phyloP scores from a whole-genome alignment of 53 echinoderm and acorn worm species.

The Actinopyga echinites region DNA sequence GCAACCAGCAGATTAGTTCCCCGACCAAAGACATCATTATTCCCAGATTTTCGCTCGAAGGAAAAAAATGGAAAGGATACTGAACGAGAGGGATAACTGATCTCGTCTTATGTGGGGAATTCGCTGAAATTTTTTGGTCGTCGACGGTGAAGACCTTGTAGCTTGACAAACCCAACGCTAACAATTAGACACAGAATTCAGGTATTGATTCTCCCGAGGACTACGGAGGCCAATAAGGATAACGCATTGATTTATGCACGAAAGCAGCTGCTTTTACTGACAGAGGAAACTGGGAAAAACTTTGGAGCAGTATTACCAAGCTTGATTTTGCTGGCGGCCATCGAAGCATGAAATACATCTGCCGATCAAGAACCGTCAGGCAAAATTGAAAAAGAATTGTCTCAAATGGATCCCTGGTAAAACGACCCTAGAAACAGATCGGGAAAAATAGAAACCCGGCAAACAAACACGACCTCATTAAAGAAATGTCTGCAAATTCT shows the following conservation, averaged over 20 bases:
- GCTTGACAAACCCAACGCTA: conserved; percentile 13
- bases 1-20: not conserved
- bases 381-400: not conserved
- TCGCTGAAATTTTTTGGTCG: not conserved
- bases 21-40: too few relatives aligned
- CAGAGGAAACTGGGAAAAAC: conserved; percentile 10
- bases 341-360: conserved; percentile 30
- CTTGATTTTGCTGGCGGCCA: conserved; percentile 20
- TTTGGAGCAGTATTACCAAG: not conserved
- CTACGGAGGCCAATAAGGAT: conserved; percentile 15
- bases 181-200: not conserved
- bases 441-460: not conserved
- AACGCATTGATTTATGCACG: conserved; percentile 35
- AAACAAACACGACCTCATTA: conserved; percentile 18
- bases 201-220: not conserved
- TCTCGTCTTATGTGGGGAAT: not conserved
- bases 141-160: conserved; percentile 8
- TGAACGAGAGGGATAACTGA: too few relatives aligned
- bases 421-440: not conserved
- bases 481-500: not conserved
- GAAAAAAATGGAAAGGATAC: not conserved
- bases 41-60: not conserved
- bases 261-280: not conserved
- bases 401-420: conserved; percentile 11
- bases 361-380: conserved; percentile 28